Base-by-base conservation (phyloP, 2,113 vertebrate genomes). In the Centropus unirufus region DNA sequence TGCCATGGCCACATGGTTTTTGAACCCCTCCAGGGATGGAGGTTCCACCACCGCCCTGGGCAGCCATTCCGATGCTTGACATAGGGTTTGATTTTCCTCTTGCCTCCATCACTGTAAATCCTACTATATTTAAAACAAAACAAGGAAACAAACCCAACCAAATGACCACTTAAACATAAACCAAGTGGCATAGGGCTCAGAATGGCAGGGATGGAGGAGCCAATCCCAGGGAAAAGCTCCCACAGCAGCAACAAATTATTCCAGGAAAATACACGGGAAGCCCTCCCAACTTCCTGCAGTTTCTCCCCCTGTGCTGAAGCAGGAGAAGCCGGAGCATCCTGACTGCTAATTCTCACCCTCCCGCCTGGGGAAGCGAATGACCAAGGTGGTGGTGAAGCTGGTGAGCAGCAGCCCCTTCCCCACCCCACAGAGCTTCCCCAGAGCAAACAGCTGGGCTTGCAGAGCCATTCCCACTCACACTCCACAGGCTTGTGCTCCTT, bases 241-340 rank as follows among this genome's bases (percentile, higher is more conserved):
- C 23, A 18, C 2, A 58, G 55, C 76, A 70, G 47, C 1, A 0
- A 55, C 23, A 79, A 79, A 12, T 19, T 5, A 21, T 44, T 54
- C 18, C 14, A 12, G 40, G 21, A 55, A 61, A 66, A 73, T 1
- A 30, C 39, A 62, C 34, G 3, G 20, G 51, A 83, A 59, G 11
- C 49, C 51, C 42, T 74, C 46, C 8, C 19, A 58, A 20, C 11
- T 61, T 67, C 52, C 67, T 23, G 3, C 0, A 0, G 51, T 21
- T 44, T 64, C 58, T 73, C 58, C 79, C 34, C 5, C 2, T 7
- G 52, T 59, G 11, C 29, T 8, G 57, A 34, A 40, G 80, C 61
- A 64, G 64, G 12, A 75, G 74, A 57, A 59, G 55, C 21, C 16
- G n/a, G 39, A 62, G 17, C 40, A 24, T 1, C 2, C 29, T 24